A percentile compares a stretch with the other conserved stretches of the same genome.
Conservation (phyloP, 2,888 invertebrate genomes). For the Cremastobaeus sp. region DNA sequence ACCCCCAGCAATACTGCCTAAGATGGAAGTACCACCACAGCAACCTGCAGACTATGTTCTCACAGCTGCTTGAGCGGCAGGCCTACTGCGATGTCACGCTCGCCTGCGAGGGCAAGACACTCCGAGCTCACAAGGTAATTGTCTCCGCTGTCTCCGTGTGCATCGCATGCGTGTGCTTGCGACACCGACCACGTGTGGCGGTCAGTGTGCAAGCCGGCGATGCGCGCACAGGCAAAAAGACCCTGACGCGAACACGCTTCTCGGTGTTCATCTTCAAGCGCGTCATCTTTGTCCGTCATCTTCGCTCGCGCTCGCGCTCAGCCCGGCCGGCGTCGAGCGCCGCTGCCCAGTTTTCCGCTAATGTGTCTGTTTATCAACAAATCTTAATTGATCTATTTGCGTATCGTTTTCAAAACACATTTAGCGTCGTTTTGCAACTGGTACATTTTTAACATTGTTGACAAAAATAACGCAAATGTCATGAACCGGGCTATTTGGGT, state of each 20-base stretch:
- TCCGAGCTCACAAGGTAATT: slow-evolving; percentile 85
- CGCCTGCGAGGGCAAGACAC: slow-evolving; percentile 90
- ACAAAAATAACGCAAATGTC: no score
- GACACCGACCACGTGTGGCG: slow-evolving; percentile 24
- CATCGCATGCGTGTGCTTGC: neutral
- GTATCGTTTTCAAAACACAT: no score
- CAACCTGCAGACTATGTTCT: slow-evolving; percentile 93
- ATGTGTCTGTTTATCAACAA: no score
- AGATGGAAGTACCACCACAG: slow-evolving; percentile 96
- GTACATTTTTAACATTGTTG: no score
- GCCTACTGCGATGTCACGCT: slow-evolving; percentile 94
- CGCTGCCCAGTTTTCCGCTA: no score
- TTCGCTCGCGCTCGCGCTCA: no score
- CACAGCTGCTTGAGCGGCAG: slow-evolving; percentile 90
- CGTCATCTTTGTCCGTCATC: no score
- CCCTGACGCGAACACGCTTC: neutral
- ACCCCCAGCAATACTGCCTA: slow-evolving; percentile 93
- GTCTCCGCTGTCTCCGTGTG: neutral
- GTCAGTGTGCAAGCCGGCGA: slow-evolving; percentile 24
- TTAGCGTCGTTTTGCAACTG: no score
- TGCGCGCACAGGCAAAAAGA: neutral
- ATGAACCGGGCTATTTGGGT: no score
- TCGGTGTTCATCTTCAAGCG: no score
- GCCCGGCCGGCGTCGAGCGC: no score
- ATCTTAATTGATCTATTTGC: no score